Conservation (phyloP, 2,888 invertebrate genomes). For the Cheilosia urbana region DNA sequence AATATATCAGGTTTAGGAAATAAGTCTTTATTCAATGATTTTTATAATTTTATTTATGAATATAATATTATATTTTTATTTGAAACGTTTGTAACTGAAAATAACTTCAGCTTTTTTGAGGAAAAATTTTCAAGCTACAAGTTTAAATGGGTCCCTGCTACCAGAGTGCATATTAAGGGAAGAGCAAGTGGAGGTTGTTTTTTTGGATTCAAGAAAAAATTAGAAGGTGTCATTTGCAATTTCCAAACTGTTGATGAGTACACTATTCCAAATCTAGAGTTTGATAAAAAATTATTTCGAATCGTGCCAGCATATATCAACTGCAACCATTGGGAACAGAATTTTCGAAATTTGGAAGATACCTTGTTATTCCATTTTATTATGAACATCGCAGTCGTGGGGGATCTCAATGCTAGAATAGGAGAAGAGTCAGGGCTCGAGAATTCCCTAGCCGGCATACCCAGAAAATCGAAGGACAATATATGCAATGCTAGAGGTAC, state of each 20-base stretch:
- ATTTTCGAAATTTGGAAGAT: not conserved
- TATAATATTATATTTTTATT: too few relatives aligned
- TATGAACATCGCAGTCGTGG: not conserved
- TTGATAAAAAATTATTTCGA: not conserved
- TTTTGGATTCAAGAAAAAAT: constrained; percentile 1
- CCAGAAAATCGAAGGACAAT: constrained; percentile 6
- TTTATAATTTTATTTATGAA: too few relatives aligned
- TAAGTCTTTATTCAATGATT: too few relatives aligned
- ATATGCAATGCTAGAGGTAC: constrained; percentile 7
- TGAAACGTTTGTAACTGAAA: too few relatives aligned
- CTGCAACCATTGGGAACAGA: constrained; percentile 3
- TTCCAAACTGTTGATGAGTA: not conserved
- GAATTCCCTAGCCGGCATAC: not conserved
- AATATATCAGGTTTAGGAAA: too few relatives aligned
- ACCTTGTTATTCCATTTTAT: not conserved
- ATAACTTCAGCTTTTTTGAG: too few relatives aligned
- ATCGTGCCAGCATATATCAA: not conserved
- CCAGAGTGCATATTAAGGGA: too few relatives aligned
- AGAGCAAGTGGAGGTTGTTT: too few relatives aligned
- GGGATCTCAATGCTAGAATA: too few relatives aligned
- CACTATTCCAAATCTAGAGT: not conserved
- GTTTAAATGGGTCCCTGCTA: too few relatives aligned
- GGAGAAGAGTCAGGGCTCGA: not conserved
- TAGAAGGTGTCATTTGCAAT: constrained; percentile 9
- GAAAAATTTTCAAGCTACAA: too few relatives aligned